Percentiles rank a stretch among this genome's conserved stretches.
These are phyloP conservation scores for Parauchenoglanis punctatus DNA, from an alignment of 2,797 vertebrate genomes.

Conservation along the genomic window DNA sequence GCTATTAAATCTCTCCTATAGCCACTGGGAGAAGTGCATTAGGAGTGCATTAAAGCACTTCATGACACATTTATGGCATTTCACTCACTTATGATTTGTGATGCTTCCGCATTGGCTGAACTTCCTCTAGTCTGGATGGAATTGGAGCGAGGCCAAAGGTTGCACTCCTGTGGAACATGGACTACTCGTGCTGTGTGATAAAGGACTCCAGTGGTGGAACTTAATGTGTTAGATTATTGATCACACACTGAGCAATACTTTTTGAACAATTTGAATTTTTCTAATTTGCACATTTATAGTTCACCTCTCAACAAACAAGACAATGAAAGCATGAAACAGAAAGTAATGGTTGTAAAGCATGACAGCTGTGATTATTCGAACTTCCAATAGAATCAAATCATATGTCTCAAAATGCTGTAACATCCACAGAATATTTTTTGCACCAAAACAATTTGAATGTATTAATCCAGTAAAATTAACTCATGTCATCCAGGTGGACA, in stretches of 20 bases:
- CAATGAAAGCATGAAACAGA: neutral
- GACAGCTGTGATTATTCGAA: neutral
- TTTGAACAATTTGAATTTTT: neutral
- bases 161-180: slow-evolving; percentile 38
- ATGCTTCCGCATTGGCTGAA: slow-evolving; percentile 34
- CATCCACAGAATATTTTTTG: neutral
- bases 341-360: neutral
- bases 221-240: slow-evolving; percentile 31
- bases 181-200: slow-evolving; percentile 24
- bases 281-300: slow-evolving; percentile 1
- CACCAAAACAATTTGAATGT: neutral
- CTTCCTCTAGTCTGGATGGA: slow-evolving; percentile 25
- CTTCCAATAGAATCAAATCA: neutral
- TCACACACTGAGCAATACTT: slow-evolving; percentile 11
- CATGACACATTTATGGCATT: slow-evolving; percentile 66
- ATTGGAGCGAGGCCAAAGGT: slow-evolving; percentile 39
- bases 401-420: neutral
- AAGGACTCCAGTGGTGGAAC: slow-evolving; percentile 27
- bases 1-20: slow-evolving; percentile 74
- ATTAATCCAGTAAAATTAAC: neutral
- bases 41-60: slow-evolving; percentile 74
- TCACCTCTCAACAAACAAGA: neutral
- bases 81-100: slow-evolving; percentile 62
- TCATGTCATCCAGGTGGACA: neutral
- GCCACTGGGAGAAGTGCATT: slow-evolving; percentile 67